Evolutionary conservation across 2,888 invertebrate genomes (phyloP).

Genomic region (Minunthozetes semirufus): DNA sequence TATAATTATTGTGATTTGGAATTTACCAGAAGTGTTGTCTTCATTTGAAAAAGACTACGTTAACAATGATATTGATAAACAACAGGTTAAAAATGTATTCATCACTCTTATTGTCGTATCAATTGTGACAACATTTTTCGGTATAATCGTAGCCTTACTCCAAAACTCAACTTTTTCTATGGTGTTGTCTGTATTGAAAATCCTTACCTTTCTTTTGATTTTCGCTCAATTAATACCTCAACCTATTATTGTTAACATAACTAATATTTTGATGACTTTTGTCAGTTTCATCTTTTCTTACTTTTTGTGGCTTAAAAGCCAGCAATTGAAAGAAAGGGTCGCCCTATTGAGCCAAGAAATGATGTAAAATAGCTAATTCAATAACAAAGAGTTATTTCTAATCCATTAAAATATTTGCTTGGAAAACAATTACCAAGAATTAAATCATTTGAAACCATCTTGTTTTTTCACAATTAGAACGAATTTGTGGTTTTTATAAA

Average conservation of each 20-base stretch:
- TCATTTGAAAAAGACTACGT: neutral
- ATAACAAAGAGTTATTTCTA: neutral
- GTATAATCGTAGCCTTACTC: neutral
- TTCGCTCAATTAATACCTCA: neutral
- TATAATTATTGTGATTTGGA: neutral
- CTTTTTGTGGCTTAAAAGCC: neutral
- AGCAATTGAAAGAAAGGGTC: neutral
- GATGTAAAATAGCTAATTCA: neutral
- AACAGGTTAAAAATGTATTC: neutral
- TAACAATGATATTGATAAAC: neutral
- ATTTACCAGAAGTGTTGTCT: neutral
- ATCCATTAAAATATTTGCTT: neutral
- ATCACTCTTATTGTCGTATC: neutral
- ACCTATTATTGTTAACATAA: neutral
- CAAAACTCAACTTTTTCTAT: conserved; percentile 8
- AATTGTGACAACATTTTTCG: neutral
- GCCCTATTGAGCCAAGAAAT: neutral
- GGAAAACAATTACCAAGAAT: too few relatives aligned
- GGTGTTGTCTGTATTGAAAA: neutral
- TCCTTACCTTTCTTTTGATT: neutral
- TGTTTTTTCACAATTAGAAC: too few relatives aligned
- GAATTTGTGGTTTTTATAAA: too few relatives aligned
- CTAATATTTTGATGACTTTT: neutral
- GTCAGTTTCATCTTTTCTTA: conserved; percentile 3
- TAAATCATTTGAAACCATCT: too few relatives aligned